phyloP scores from a whole-genome alignment of 2,797 vertebrate species.

The Sandelia bainsii region DNA sequence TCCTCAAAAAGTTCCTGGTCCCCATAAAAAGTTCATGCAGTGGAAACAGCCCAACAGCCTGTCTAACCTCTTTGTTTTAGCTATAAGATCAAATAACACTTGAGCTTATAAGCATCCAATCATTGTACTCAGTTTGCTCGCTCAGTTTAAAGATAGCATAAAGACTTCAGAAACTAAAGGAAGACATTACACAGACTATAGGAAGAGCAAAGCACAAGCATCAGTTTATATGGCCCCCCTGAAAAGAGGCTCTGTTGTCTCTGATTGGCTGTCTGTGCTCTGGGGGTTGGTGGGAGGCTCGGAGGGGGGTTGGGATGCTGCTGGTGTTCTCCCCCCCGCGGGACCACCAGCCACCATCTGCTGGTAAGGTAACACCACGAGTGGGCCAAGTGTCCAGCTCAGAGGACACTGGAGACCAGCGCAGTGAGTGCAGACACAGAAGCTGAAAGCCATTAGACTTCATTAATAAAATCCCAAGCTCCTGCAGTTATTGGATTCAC shows the following conservation, averaged over 20 bases:
- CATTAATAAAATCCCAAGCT: slow-evolving; percentile 49
- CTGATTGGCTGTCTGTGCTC: slow-evolving; percentile 32
- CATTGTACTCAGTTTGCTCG: too few relatives aligned
- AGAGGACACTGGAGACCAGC: slow-evolving; percentile 50
- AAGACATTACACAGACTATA: background rate
- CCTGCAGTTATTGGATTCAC: slow-evolving; percentile 9
- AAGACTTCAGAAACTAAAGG: background rate
- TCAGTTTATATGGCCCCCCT: background rate
- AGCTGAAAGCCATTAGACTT: slow-evolving; percentile 57
- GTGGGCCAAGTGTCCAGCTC: slow-evolving; percentile 49
- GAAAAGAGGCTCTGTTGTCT: slow-evolving; percentile 7
- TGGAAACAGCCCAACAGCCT: too few relatives aligned
- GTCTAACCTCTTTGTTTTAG: too few relatives aligned
- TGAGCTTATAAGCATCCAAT: too few relatives aligned
- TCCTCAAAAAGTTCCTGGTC: too few relatives aligned
- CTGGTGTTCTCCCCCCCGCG: background rate
- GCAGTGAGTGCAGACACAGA: slow-evolving; percentile 21
- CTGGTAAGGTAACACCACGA: slow-evolving; percentile 73
- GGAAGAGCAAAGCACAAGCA: background rate
- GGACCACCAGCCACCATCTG: slow-evolving; percentile 71
- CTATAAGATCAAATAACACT: too few relatives aligned
- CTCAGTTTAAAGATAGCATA: background rate
- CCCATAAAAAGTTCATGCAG: too few relatives aligned
- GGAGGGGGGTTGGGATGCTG: slow-evolving; percentile 45
- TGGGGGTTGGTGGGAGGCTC: slow-evolving; percentile 1